Conservation (phyloP, 2,888 invertebrate genomes). For the Dioctria linearis region DNA sequence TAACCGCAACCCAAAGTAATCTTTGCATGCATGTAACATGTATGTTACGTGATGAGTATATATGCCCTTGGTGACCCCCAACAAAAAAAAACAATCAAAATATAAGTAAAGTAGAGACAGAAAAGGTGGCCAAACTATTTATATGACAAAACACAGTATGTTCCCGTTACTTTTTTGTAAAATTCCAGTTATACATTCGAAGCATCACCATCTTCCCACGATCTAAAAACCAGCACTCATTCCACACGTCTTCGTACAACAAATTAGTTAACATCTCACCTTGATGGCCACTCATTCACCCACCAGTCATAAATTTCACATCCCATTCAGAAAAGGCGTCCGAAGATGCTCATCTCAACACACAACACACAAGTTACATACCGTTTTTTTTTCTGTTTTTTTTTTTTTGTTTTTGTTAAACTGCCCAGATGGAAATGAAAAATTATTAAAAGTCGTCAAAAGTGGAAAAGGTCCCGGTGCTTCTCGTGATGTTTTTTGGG, state of each 20-base stretch:
- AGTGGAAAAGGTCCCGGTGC: constrained; percentile 16
- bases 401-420: constrained; percentile 33
- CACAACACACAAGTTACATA: constrained; percentile 1
- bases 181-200: constrained; percentile 38
- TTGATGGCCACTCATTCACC: constrained; percentile 54
- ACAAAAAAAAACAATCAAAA: constrained; percentile 6
- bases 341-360: constrained; percentile 33
- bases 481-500: not conserved
- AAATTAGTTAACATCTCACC: constrained; percentile 54
- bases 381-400: not conserved
- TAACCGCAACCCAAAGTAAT: too few species aligned
- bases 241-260: constrained; percentile 49
- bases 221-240: constrained; percentile 44
- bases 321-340: constrained; percentile 47
- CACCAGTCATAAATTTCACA: constrained; percentile 53
- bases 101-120: constrained; percentile 12
- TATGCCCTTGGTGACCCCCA: constrained; percentile 37
- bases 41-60: too few species aligned
- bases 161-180: constrained; percentile 39
- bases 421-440: constrained; percentile 46
- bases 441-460: constrained; percentile 53
- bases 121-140: too few species aligned
- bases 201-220: constrained; percentile 48
- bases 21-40: too few species aligned
- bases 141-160: constrained; percentile 43